Base-by-base conservation (phyloP, 1,140 invertebrate species). In the Agrilus planipennis region DNA sequence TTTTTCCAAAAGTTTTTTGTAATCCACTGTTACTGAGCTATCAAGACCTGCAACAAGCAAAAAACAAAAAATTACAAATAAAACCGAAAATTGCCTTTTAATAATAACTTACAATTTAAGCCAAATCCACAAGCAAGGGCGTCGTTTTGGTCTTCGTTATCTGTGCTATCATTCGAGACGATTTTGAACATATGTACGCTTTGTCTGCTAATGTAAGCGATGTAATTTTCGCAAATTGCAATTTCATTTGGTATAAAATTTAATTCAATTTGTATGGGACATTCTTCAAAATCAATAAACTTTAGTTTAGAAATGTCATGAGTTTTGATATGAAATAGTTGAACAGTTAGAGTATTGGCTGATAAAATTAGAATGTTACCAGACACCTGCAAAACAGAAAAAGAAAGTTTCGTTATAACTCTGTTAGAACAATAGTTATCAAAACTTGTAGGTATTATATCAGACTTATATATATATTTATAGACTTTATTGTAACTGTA, bases 251-350 rank as follows among this genome's bases (percentile, higher is more conserved):
- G 72, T 25, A 42, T 43, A 53, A 75, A 78, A 37, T 61, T 62
- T 23, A 74, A 60, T 31, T 69, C 67, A 6, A 73, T 50, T 2
- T 61, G 58, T 49, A 64, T 63, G 5, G 56, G 50, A 46, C 59
- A 62, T 38, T 70, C 69, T 44, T 79, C 75, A 57, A 81, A 79
- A 51, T 81, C 77, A 34, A 77, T 63, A 45, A 78, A 80, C 43
- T 69, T 72, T 27, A 73, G 55, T 46, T 72, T 72, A 4, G 76
- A 77, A 25, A 73, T 67, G 43, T 76, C 75, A 47, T 79, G 76
- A 0, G 69, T 72, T 46, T 74, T 71, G 1, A 72, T 55, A 45
- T 70, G 69, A 38, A 76, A 74, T 46, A 70, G 67, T 42, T 74
- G 75, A 10, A 80, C 47, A 29, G 68, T 67, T 3, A 78, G 61